Conservation (phyloP, 2,113 vertebrate genomes). For the Ceyx cyanopectus region DNA sequence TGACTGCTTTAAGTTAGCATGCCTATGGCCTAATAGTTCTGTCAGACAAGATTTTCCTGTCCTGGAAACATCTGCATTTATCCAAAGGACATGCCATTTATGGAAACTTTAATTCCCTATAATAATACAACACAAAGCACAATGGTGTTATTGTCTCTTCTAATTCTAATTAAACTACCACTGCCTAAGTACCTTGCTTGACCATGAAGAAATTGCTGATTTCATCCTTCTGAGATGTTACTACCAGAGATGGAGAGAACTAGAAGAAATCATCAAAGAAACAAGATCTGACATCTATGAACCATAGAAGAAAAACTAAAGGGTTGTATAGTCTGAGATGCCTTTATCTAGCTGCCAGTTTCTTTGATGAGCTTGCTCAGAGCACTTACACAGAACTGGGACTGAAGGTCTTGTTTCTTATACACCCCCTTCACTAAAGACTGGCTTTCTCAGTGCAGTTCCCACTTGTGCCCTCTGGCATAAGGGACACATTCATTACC, state of each 20-base stretch:
- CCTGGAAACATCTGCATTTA: background rate
- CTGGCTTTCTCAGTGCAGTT: background rate
- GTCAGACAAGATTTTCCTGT: background rate
- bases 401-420: constrained; percentile 12
- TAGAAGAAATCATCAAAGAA: constrained; percentile 16
- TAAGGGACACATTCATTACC: background rate
- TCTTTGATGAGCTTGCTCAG: constrained; percentile 21
- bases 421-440: background rate
- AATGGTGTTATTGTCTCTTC: background rate
- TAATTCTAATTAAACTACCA: background rate
- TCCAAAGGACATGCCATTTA: background rate
- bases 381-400: background rate
- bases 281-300: constrained; percentile 10
- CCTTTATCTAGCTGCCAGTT: constrained; percentile 12
- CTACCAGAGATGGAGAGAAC: background rate
- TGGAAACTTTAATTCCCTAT: background rate
- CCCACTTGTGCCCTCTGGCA: background rate
- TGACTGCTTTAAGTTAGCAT: background rate
- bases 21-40: background rate
- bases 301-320: background rate
- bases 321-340: background rate
- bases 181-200: background rate
- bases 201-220: background rate
- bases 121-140: background rate
- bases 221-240: background rate